Evolutionary conservation across 2,113 vertebrate genomes (phyloP).

Genomic region (Podarcis cretensis): DNA sequence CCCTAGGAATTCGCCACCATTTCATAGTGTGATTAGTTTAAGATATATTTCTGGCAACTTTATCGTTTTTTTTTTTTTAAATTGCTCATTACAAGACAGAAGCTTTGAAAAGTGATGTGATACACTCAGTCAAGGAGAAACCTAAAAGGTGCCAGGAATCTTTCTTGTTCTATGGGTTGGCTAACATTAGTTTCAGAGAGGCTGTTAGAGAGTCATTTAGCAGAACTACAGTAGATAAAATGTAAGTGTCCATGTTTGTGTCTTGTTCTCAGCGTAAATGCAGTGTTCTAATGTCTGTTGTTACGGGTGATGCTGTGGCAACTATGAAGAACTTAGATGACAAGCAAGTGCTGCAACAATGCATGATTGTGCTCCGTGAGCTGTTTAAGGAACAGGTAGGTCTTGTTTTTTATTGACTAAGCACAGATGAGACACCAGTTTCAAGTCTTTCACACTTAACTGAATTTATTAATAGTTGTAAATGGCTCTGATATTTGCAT

Average conservation of each 20-base stretch:
- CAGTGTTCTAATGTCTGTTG: conserved; percentile 94
- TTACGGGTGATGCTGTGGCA: conserved; percentile 89
- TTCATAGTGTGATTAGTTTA: background rate
- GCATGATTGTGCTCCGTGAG: conserved; percentile 87
- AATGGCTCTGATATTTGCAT: no score
- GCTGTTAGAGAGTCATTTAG: background rate
- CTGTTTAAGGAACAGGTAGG: conserved; percentile 96
- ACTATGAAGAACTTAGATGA: conserved; percentile 86
- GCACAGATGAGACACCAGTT: background rate
- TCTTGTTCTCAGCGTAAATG: conserved; percentile 82
- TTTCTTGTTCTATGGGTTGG: background rate
- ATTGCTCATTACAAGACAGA: background rate
- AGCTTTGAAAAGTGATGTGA: background rate
- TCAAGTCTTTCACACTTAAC: no score
- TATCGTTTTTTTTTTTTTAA: no score
- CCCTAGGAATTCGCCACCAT: background rate
- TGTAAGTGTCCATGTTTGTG: background rate
- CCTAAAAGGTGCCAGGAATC: background rate
- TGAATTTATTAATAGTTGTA: no score
- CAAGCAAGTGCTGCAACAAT: conserved; percentile 86
- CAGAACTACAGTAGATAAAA: background rate
- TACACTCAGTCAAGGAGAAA: background rate
- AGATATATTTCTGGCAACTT: background rate
- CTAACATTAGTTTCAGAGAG: background rate
- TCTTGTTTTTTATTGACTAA: background rate